Conservation (phyloP, 2,113 vertebrate genomes). For the Passer domesticus region DNA sequence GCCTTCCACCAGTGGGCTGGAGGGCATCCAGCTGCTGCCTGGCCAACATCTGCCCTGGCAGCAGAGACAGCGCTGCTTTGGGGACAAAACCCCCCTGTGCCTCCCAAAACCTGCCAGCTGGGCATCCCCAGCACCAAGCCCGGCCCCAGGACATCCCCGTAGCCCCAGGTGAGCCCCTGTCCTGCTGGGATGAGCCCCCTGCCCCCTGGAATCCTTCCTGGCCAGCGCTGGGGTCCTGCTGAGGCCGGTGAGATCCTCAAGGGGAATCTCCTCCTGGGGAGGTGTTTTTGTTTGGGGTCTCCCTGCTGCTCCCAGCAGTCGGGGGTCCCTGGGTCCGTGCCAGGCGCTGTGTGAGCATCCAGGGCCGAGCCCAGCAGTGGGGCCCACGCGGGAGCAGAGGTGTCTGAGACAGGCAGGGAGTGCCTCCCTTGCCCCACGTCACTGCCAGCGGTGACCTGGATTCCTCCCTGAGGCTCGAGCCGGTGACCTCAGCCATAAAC, state of each 20-base stretch:
- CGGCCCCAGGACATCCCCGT: not conserved
- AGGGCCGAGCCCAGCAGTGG: rapidly evolving
- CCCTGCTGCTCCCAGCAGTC: not conserved
- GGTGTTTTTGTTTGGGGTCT: not conserved
- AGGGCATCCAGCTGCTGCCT: not conserved
- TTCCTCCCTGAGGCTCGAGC: conserved; percentile 21
- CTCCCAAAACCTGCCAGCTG: not conserved
- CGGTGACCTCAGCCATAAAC: conserved; percentile 47
- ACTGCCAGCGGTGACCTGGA: not conserved
- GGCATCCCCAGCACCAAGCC: not conserved
- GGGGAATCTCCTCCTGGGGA: not conserved
- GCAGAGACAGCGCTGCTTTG: not conserved
- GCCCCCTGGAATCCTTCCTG: not conserved
- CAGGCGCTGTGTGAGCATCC: rapidly evolving
- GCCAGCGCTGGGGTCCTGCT: rapidly evolving
- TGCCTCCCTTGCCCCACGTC: not conserved
- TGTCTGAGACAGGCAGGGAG: not conserved
- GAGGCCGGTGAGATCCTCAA: not conserved
- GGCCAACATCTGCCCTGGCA: not conserved
- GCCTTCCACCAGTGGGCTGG: rapidly evolving
- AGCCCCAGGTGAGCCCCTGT: no score
- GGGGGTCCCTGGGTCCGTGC: rapidly evolving
- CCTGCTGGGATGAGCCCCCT: not conserved
- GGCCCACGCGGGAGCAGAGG: not conserved
- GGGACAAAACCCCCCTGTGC: not conserved